Base-by-base conservation (phyloP, 2,797 vertebrate species). In the Onychomys arenicola region DNA sequence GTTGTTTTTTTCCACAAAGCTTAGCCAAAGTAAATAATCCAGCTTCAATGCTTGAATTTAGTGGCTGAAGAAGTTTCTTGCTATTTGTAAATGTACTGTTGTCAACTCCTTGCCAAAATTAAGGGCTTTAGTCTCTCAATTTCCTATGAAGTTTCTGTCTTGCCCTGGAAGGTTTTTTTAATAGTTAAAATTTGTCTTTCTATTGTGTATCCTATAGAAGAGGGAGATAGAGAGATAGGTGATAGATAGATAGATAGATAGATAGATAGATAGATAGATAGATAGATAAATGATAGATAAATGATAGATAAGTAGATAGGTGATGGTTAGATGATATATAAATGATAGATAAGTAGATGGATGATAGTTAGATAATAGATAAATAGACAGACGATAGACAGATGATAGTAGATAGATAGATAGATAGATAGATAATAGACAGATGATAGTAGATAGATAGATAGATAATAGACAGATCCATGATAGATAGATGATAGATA, bases 21-120 rank as follows among this genome's bases (percentile, higher is more conserved):
- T 89, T n/a, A 96, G 96, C 96, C 96, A 98, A 97, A 97, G 91
- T 89, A 97, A 98, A 96, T 95, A 94, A 78, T 89, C 69, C 21
- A 91, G 55, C 91, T 8, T 27, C 46, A 69, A 2, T 94, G 46
- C 89, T 87, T 96, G 49, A 96, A 57, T 96, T 13, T 46, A 25
- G 40, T 95, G 81, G 65, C 93, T 82, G 55, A 83, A 89, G 82
- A 89, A 93, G 10, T 85, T 90, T 92, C 71, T 95, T 52, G 55
- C 85, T 11, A 10, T 96, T 97, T 82, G 94, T 65, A 89, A 63
- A 59, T 89, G 92, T 98, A 75, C 90, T 84, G 34, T 85, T 90
- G 43, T 78, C 73, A 77, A 69, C 61, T 85, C 90, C 89, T 90
- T 6, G 37, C 49, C 91, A 3, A 29, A 63, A 75, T 55, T 34